A percentile compares a stretch with the other conserved stretches of the same genome.
Conservation (phyloP, 2,113 vertebrate species). For the rat (Rattus norvegicus) region GRCr8 NC_086019.1:230947501-230948000, state of each 20-base stretch:
- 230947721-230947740: conserved; percentile 83
- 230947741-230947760: conserved; percentile 56
- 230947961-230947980: conserved; percentile 5
- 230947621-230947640: background rate
- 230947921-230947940: background rate
- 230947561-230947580: rapidly evolving
- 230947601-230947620: background rate
- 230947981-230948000: conserved; percentile 1
- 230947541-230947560: background rate
- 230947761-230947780: conserved; percentile 35
- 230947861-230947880: background rate
- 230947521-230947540: background rate
- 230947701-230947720: conserved; percentile 90
- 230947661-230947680: conserved; percentile 85
- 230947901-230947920: background rate
- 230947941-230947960: conserved; percentile 27
- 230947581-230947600: background rate
- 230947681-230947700: conserved; percentile 83
- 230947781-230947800: conserved; percentile 49
- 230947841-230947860: background rate
- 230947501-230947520: background rate
- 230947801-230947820: background rate
- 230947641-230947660: conserved; percentile 79
- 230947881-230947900: background rate
- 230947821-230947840: conserved; percentile 30